phyloP scores from a whole-genome alignment of 2,113 vertebrate genomes.

The Rostratula benghalensis region DNA sequence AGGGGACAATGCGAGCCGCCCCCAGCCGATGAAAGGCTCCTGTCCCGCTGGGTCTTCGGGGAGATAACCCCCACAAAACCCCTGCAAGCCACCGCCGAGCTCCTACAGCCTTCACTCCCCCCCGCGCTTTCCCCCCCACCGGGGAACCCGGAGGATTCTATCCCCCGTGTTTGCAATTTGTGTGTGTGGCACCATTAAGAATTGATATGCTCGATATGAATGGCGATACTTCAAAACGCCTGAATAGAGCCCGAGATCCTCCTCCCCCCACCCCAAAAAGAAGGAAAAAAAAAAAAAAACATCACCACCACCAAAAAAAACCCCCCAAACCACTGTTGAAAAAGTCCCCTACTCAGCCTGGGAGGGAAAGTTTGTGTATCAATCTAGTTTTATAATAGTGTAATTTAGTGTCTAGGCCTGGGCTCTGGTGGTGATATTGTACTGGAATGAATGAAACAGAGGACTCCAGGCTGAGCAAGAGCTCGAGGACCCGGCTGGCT shows the following conservation, averaged over 20 bases:
- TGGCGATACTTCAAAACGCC: slow-evolving; percentile 44
- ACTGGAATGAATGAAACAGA: slow-evolving; percentile 80
- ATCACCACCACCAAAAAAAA: background rate
- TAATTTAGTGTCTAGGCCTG: slow-evolving; percentile 82
- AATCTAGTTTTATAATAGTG: slow-evolving; percentile 85
- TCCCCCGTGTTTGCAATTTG: background rate
- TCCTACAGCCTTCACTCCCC: background rate
- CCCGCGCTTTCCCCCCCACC: too few relatives aligned
- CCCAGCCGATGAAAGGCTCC: slow-evolving; percentile 8
- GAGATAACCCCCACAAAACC: slow-evolving; percentile 29
- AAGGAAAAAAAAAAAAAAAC: background rate
- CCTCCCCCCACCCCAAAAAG: background rate
- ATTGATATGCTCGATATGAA: slow-evolving; percentile 69
- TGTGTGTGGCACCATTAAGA: slow-evolving; percentile 65
- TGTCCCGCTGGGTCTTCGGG: slow-evolving; percentile 16
- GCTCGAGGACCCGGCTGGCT: slow-evolving; percentile 76
- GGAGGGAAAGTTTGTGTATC: slow-evolving; percentile 75
- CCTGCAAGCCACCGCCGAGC: background rate
- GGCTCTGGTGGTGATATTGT: slow-evolving; percentile 88
- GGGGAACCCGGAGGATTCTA: background rate
- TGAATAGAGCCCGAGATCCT: slow-evolving; percentile 44
- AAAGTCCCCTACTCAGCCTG: slow-evolving; percentile 72
- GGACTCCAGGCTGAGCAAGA: slow-evolving; percentile 78
- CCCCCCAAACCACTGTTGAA: slow-evolving; percentile 59
- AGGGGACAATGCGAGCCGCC: background rate